Percentiles rank a stretch among this genome's conserved stretches.
Conservation (phyloP, 2,113 vertebrate genomes). For the Prolemur simus region DNA sequence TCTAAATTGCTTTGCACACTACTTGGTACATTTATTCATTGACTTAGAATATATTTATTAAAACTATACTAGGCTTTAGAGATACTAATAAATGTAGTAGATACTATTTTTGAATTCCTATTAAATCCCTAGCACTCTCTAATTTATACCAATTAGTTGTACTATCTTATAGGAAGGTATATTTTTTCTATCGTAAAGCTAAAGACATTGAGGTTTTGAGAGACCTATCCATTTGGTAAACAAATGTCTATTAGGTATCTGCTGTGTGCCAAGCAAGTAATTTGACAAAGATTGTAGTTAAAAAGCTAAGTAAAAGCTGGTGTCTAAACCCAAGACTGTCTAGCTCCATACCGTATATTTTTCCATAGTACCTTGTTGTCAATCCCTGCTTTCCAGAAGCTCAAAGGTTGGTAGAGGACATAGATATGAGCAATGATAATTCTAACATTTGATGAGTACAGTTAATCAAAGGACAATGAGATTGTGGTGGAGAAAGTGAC, state of each 20-base stretch:
- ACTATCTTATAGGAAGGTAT: not conserved
- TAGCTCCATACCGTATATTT: not conserved
- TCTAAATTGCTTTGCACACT: constrained; percentile 35
- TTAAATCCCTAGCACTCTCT: not conserved
- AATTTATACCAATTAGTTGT: not conserved
- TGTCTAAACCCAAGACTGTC: not conserved
- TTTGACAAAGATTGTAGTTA: not conserved
- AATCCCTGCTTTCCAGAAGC: not conserved
- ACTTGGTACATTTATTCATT: not conserved
- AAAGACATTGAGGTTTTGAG: not conserved
- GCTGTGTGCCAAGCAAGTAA: not conserved
- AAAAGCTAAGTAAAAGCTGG: not conserved
- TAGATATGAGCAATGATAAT: not conserved
- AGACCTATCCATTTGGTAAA: not conserved
- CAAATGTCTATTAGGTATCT: not conserved
- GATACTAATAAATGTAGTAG: constrained; percentile 14
- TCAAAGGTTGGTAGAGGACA: not conserved
- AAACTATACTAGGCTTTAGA: not conserved
- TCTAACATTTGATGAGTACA: not conserved
- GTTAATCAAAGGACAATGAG: not conserved
- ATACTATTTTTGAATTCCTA: constrained; percentile 8
- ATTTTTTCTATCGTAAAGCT: not conserved
- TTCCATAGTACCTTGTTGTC: not conserved
- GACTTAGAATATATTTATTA: not conserved
- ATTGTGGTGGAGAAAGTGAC: not conserved